Percentiles rank a stretch among this genome's conserved stretches.
Evolutionary conservation across 2,888 invertebrate species (phyloP).

Genomic region (Lasioglossum villosulum): DNA sequence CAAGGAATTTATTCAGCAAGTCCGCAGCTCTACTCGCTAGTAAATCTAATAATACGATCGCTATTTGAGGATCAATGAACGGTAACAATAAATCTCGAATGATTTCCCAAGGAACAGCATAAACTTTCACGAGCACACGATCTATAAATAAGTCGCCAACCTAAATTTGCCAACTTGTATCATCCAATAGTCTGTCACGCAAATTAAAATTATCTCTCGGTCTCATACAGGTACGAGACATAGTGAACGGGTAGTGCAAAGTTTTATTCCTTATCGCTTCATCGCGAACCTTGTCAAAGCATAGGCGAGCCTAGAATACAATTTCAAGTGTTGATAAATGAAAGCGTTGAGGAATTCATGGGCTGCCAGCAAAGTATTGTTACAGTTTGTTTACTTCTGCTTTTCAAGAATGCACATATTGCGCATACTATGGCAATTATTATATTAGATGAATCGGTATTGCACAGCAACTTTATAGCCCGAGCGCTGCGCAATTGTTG

Average conservation of each 20-base stretch:
- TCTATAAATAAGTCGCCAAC: not conserved
- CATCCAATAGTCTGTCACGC: conserved; percentile 9
- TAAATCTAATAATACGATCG: not conserved
- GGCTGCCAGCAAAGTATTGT: not conserved
- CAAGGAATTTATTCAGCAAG: not conserved
- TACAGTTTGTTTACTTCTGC: not conserved
- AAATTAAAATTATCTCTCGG: not conserved
- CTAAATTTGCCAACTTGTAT: conserved; percentile 20
- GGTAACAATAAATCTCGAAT: not conserved
- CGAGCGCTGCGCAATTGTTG: not conserved
- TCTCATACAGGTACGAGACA: not conserved
- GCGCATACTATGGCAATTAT: not conserved
- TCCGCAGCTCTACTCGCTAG: not conserved
- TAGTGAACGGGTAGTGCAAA: not conserved
- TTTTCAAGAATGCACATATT: not conserved
- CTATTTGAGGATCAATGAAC: not conserved
- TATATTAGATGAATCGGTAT: not conserved
- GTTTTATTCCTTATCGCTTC: not conserved
- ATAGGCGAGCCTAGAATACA: no score
- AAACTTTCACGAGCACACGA: not conserved
- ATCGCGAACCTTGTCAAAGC: not conserved
- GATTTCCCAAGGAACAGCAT: not conserved
- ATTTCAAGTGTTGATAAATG: not conserved
- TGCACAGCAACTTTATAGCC: not conserved
- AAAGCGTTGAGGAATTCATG: not conserved